Evolutionary conservation across 1,140 invertebrate genomes (phyloP), one percentile per base, ranked within the genome.

Genomic region (Dendroctonus ponderosae): DNA sequence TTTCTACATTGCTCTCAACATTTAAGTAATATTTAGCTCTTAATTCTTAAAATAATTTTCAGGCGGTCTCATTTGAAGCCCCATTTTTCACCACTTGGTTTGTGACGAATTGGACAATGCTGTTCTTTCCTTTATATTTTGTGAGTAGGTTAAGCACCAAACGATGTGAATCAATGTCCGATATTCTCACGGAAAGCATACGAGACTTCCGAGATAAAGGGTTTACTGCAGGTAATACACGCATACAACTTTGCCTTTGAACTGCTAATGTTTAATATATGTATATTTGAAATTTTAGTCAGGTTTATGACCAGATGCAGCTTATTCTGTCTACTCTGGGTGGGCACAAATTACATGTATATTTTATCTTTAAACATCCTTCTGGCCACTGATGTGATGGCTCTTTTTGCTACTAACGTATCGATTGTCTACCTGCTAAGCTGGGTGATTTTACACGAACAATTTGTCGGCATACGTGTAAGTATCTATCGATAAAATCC

Each of bases 1-100:
- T 15, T 8, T 11, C 7, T 9, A 11, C 8, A 64, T 37, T 37
- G 46, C 43, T 6, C 40, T 0, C 5, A 42, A 38, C 42, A 68
- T 41, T 4, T 67, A n/a, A n/a, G n/a, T n/a, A n/a, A n/a, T n/a
- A n/a, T 26, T 26, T 26, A 26, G 26, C 26, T 57, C 48, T 8
- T 56, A 15, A 44, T 64, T 8, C 39, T 61, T 49, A 5, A 5
- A 56, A 50, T 58, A 65, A 70, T 66, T 84, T 85, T 39, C 78
- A 89, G 85, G 80, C 83, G 67, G 77, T 83, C 54, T 80, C 84
- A 12, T 93, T 91, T 80, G 90, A 92, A 79, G 93, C 93, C 38
- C 92, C 94, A 54, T 96, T 96, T 79, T 93, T 96, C 78, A 94
- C 93, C 8, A 93, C 93, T 11, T 97, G 94, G 93, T 94, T 96